Percentiles rank a stretch among this genome's conserved stretches.
Evolutionary conservation across 2,113 vertebrate genomes (phyloP).

Genomic region (Solea solea): DNA sequence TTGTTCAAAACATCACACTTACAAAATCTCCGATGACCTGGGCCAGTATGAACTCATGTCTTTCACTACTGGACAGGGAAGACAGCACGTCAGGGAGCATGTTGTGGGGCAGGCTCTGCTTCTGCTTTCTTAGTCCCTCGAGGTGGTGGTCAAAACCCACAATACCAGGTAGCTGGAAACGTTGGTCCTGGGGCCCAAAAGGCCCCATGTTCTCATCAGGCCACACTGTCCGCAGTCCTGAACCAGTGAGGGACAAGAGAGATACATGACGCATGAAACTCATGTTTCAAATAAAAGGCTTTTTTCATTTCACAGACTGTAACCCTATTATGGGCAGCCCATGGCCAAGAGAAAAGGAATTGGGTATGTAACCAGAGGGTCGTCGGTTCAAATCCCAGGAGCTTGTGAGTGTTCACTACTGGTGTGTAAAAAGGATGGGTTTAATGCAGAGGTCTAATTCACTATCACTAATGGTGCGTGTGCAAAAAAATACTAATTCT

Average conservation of each 20-base stretch:
- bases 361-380: no score
- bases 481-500: no score
- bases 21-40: slow-evolving; percentile 88
- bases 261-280: no score
- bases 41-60: slow-evolving; percentile 86
- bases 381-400: no score
- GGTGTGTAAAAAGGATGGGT: no score
- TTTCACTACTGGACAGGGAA: slow-evolving; percentile 84
- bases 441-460: no score
- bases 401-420: no score
- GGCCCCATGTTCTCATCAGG: slow-evolving; percentile 90
- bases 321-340: no score
- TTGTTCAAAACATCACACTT: slow-evolving; percentile 36
- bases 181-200: slow-evolving; percentile 89
- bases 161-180: slow-evolving; percentile 90
- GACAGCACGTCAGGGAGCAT: slow-evolving; percentile 85
- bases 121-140: slow-evolving; percentile 77
- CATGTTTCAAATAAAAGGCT: no score
- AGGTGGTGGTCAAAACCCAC: slow-evolving; percentile 89
- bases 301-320: no score
- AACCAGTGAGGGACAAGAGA: not conserved
- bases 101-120: slow-evolving; percentile 59
- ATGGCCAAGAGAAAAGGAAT: no score
- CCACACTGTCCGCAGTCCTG: slow-evolving; percentile 87
- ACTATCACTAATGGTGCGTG: no score